phyloP scores from a whole-genome alignment of 37 sponge, comb jelly and placozoan genomes.

The Beroe forskalii region DNA sequence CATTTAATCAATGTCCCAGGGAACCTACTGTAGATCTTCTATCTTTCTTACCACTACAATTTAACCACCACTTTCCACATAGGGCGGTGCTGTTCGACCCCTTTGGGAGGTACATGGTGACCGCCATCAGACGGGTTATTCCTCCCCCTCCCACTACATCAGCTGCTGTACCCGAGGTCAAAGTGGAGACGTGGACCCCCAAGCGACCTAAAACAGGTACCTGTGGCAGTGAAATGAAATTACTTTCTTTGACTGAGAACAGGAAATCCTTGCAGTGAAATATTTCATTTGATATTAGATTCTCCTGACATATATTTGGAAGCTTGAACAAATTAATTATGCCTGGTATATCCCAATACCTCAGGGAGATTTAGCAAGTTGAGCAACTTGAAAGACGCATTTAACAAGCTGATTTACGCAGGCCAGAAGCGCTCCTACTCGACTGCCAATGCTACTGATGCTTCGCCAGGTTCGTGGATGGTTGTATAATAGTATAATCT shows the following conservation, averaged over 20 bases:
- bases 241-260: too few species aligned
- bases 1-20: too few species aligned
- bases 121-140: constrained; percentile 25
- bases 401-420: constrained; percentile 58
- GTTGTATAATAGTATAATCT: too few species aligned
- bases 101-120: constrained; percentile 34
- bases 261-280: too few species aligned
- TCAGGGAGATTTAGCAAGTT: constrained; percentile 19
- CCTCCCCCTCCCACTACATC: constrained; percentile 9
- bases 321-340: too few species aligned
- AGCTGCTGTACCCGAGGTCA: constrained; percentile 5
- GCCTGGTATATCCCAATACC: too few species aligned
- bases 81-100: constrained; percentile 62
- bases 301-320: too few species aligned
- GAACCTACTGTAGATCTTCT: too few species aligned
- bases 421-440: constrained; percentile 40
- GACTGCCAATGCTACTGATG: not conserved
- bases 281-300: too few species aligned
- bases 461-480: not conserved
- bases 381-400: constrained; percentile 1
- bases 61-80: too few species aligned
- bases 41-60: too few species aligned
- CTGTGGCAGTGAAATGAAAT: too few species aligned
- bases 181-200: constrained; percentile 44
- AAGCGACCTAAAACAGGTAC: constrained; percentile 46